phyloP scores from a whole-genome alignment of 2,113 vertebrate species.

The Erinaceus europaeus region DNA sequence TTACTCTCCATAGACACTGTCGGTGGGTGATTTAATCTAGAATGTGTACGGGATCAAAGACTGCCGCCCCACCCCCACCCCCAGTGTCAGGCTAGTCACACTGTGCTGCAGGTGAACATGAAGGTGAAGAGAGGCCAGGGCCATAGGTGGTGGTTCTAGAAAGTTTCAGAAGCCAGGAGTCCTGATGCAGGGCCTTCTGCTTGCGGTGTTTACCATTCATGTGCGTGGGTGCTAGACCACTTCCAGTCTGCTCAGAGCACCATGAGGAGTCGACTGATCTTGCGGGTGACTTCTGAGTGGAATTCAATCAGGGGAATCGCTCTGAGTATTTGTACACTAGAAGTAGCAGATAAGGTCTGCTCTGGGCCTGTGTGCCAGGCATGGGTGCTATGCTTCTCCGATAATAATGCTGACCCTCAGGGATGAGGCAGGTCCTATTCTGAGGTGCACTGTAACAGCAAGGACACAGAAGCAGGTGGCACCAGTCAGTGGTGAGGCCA shows the following conservation, averaged over 20 bases:
- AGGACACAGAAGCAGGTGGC: neutral
- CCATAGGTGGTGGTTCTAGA: neutral
- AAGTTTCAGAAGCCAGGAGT: neutral
- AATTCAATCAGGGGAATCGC: too few relatives aligned
- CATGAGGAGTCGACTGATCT: neutral
- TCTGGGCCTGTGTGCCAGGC: neutral
- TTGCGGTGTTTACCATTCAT: neutral
- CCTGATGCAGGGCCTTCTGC: neutral
- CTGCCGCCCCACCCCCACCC: too few relatives aligned
- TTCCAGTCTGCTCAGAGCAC: neutral
- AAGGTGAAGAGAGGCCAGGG: neutral
- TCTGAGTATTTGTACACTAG: too few relatives aligned
- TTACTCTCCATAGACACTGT: neutral
- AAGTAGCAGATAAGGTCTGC: neutral
- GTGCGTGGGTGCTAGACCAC: neutral
- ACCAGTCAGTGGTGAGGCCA: neutral
- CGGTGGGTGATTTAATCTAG: neutral
- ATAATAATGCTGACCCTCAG: neutral
- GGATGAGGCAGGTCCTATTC: neutral
- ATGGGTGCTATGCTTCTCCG: too few relatives aligned
- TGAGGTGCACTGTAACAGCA: neutral
- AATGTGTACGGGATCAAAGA: neutral
- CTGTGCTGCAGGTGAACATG: neutral
- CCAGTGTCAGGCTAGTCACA: neutral
- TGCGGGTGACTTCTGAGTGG: accelerated